Base-by-base conservation (phyloP, 2,888 invertebrate species). In the Smittia aterrima region DNA sequence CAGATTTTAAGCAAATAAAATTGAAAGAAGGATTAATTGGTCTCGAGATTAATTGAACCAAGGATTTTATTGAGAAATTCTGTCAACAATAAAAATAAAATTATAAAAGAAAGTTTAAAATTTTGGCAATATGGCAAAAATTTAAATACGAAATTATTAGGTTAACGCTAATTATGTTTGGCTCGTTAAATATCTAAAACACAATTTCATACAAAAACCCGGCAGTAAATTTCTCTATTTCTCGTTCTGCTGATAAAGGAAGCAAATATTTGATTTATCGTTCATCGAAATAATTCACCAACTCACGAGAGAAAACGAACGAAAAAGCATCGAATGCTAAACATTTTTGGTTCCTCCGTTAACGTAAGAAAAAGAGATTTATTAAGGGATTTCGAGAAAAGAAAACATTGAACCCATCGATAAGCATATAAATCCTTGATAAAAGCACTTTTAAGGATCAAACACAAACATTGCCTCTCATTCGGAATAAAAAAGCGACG, bases 331-430 rank as follows among this genome's bases (percentile, higher is more conserved):
- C 9, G 4, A 7, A 7, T 38, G 4, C 38, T 38, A 7, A 38
- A 4, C 9, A 7, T 38, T 38, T 9, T 38, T 9, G 38, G 4
- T 38, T 9, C 16, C 16, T 47, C 47, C 47, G 16, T 47, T n/a
- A 2, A 47, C 47, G 47, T 47, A 6, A 16, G 47, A 16, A 47
- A 47, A 47, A 47, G 9, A 38, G 47, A 47, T 47, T 47, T 47
- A 47, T 47, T 47, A n/a, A 38, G 47, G 47, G 47, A n/a, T 47
- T 47, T 47, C 2, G 16, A 47, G 11, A 47, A 47, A n/a, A 2
- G 16, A 47, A 47, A 47, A 47, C n/a, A 47, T 47, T 47, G 47
- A 47, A 47, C 47, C 47, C 47, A n/a, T 47, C 47, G 47, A 47
- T 47, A 47, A 47, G 47, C 32, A 32, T 2, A 11, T 47, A 11